A percentile compares a stretch with the other conserved stretches of the same genome.
These are phyloP conservation scores for Eupeodes latifasciatus DNA, from an alignment of 2,888 invertebrate species.

Conservation along the genomic window DNA sequence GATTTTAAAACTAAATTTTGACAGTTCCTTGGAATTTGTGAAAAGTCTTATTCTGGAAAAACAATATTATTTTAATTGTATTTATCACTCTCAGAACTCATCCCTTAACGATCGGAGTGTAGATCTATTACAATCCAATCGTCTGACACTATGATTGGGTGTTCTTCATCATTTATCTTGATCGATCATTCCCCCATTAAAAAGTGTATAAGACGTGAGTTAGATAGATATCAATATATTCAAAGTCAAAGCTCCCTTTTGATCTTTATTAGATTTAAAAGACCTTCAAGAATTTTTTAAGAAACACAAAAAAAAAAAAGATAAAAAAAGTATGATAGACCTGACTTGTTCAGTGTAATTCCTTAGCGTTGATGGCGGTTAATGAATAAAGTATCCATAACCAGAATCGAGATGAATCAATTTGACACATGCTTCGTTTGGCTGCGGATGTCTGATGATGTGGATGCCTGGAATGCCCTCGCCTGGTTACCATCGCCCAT, in stretches of 20 bases:
- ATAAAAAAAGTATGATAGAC: conserved; percentile 32
- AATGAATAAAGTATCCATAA: conserved; percentile 62
- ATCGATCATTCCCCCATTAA: conserved; percentile 67
- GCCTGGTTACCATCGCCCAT: conserved; percentile 8
- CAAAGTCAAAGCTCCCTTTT: conserved; percentile 57
- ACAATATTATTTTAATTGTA: too few species aligned
- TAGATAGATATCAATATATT: neutral
- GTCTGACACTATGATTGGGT: conserved; percentile 73
- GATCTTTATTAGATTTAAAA: conserved; percentile 48
- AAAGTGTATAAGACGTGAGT: conserved; percentile 24
- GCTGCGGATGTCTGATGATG: neutral
- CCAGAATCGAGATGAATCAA: conserved; percentile 72
- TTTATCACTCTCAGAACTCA: neutral
- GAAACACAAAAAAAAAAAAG: neutral
- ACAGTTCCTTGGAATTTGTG: too few species aligned
- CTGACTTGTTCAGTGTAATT: conserved; percentile 42
- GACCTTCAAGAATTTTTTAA: conserved; percentile 51
- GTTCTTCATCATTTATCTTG: conserved; percentile 75
- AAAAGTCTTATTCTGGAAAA: too few species aligned
- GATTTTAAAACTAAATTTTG: too few species aligned
- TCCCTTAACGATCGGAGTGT: neutral
- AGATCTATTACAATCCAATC: conserved; percentile 68
- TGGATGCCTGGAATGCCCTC: neutral
- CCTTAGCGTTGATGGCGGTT: conserved; percentile 71
- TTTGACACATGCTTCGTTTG: conserved; percentile 68